These are phyloP conservation scores for Nyleta sp. DNA, from an alignment of 2,888 invertebrate genomes.

Conservation along the genomic window DNA sequence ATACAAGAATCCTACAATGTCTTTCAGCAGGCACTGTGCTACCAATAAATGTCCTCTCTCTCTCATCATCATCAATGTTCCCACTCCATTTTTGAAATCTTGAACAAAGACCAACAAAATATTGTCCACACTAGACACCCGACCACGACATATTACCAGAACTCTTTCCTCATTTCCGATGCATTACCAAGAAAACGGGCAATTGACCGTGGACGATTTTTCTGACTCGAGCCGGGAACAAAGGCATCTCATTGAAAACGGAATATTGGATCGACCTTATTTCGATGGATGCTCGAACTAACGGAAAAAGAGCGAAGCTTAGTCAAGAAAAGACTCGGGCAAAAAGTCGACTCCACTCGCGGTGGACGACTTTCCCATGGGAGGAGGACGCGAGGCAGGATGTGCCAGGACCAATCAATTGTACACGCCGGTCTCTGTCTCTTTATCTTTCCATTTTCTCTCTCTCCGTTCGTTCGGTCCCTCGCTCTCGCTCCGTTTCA, in stretches of 20 bases:
- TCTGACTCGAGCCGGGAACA: conserved; percentile 34
- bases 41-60: no score
- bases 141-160: no score
- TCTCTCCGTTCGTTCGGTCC: conserved; percentile 51
- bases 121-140: no score
- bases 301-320: conserved; percentile 69
- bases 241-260: conserved; percentile 50
- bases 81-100: no score
- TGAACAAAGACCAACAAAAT: no score
- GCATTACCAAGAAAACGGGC: not conserved
- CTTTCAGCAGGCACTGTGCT: no score
- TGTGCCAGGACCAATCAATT: conserved; percentile 82
- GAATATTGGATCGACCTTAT: conserved; percentile 66
- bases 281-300: conserved; percentile 63
- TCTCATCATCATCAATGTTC: no score
- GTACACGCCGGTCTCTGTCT: conserved; percentile 79
- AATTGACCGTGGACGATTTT: conserved; percentile 9
- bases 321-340: conserved; percentile 63
- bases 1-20: no score
- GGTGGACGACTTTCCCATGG: conserved; percentile 81
- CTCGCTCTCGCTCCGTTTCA: conserved; percentile 46
- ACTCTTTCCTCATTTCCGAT: no score
- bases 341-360: conserved; percentile 69
- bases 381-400: conserved; percentile 77
- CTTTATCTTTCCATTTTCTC: conserved; percentile 67